phyloP scores from a whole-genome alignment of 2,888 invertebrate species.

The Elegia similella region DNA sequence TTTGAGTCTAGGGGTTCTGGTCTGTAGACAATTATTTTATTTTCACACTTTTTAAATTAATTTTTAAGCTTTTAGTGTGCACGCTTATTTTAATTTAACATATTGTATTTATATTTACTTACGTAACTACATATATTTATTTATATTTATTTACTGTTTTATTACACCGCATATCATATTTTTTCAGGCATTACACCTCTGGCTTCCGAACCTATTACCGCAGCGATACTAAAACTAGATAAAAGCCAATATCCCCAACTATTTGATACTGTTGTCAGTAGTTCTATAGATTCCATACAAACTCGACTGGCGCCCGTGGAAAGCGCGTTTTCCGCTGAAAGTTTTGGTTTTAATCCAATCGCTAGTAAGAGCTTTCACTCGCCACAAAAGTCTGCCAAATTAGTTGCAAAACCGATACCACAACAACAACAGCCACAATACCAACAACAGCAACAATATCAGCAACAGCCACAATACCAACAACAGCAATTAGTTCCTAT shows the following conservation, averaged over 20 bases:
- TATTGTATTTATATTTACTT: slow-evolving; percentile 31
- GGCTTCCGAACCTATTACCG: slow-evolving; percentile 69
- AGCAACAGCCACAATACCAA: slow-evolving; percentile 41
- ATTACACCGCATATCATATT: neutral
- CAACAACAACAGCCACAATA: slow-evolving; percentile 45
- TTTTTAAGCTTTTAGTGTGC: slow-evolving; percentile 5
- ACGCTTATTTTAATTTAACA: slow-evolving; percentile 16
- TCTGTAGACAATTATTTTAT: slow-evolving; percentile 33
- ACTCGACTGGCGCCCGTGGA: slow-evolving; percentile 63
- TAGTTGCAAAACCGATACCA: slow-evolving; percentile 51
- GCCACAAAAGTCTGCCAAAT: slow-evolving; percentile 54
- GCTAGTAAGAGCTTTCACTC: slow-evolving; percentile 68
- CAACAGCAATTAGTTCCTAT: slow-evolving; percentile 41
- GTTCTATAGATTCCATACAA: slow-evolving; percentile 73
- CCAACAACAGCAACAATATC: slow-evolving; percentile 35
- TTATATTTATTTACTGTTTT: neutral
- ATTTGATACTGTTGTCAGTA: slow-evolving; percentile 73
- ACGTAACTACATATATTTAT: neutral
- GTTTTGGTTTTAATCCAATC: slow-evolving; percentile 74
- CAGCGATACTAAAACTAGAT: slow-evolving; percentile 69
- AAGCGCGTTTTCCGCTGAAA: slow-evolving; percentile 65
- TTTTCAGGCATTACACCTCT: slow-evolving; percentile 69
- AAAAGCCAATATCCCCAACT: slow-evolving; percentile 70
- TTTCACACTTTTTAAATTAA: neutral
- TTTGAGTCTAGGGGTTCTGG: slow-evolving; percentile 69